Conservation (phyloP, 2,888 invertebrate genomes). For the Dasypolia templi region DNA sequence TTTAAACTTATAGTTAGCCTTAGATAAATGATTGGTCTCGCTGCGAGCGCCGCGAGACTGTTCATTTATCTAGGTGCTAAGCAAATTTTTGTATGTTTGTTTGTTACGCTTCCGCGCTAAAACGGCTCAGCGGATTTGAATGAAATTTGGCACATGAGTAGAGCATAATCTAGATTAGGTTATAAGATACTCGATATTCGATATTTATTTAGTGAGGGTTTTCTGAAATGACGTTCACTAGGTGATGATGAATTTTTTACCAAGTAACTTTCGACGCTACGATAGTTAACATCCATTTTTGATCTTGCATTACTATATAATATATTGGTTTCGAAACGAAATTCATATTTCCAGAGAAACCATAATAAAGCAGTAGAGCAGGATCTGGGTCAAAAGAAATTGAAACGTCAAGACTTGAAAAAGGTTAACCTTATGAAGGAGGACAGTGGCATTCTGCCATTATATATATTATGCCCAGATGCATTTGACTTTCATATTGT, state of each 20-base stretch:
- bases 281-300: background rate
- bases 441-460: conserved; percentile 11
- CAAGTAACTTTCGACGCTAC: background rate
- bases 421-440: conserved; percentile 27
- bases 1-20: too few species aligned
- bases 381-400: conserved; percentile 32
- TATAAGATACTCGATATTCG: background rate
- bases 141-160: too few species aligned
- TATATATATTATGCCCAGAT: conserved; percentile 22
- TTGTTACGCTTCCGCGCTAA: too few species aligned
- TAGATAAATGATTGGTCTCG: too few species aligned
- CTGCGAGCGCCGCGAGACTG: too few species aligned
- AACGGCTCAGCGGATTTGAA: too few species aligned
- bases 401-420: conserved; percentile 35
- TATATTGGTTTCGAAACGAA: background rate
- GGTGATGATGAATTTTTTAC: background rate
- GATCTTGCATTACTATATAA: background rate
- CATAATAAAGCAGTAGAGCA: background rate
- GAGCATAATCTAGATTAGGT: too few species aligned
- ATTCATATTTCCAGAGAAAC: background rate
- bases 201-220: too few species aligned
- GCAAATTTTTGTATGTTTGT: too few species aligned
- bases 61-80: too few species aligned
- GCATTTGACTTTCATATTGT: conserved; percentile 34
- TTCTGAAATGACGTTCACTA: background rate